A percentile compares a stretch with the other conserved stretches of the same genome.
Evolutionary conservation across 1,140 invertebrate species (phyloP).

Genomic region (Drosophila nannoptera): DNA sequence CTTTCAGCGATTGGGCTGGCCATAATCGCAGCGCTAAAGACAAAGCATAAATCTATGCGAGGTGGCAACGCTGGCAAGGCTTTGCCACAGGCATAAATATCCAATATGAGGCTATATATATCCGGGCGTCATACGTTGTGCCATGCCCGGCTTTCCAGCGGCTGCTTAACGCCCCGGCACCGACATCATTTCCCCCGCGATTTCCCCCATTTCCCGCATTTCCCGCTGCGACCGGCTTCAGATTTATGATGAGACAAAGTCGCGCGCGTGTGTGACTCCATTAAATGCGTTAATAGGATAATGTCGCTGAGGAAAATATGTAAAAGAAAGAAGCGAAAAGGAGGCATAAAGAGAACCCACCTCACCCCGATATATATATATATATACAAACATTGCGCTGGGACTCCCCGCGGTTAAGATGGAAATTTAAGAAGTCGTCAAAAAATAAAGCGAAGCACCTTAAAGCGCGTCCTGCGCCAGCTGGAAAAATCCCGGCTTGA

Average conservation of each 20-base stretch:
- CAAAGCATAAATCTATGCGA: constrained; percentile 55
- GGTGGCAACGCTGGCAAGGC: constrained; percentile 30
- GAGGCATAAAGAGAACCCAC: constrained; percentile 19
- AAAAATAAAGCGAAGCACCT: constrained; percentile 28
- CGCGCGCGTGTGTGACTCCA: constrained; percentile 74
- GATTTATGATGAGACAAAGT: constrained; percentile 73
- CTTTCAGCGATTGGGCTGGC: constrained; percentile 47
- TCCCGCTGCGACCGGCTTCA: constrained; percentile 57
- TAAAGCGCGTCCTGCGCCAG: constrained; percentile 37
- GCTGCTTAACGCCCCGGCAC: constrained; percentile 21
- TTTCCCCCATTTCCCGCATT: constrained; percentile 49
- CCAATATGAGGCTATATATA: constrained; percentile 61
- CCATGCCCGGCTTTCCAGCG: constrained; percentile 9
- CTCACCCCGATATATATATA: constrained; percentile 14
- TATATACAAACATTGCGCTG: neutral
- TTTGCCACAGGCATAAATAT: constrained; percentile 61
- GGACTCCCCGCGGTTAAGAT: constrained; percentile 32
- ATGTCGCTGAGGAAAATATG: constrained; percentile 48
- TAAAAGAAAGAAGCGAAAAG: neutral
- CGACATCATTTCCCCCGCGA: constrained; percentile 10
- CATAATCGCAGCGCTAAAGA: constrained; percentile 50
- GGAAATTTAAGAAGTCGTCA: constrained; percentile 44
- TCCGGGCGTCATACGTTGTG: constrained; percentile 17
- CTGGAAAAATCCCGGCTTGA: neutral
- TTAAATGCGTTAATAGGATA: constrained; percentile 75